Evolutionary conservation across 2,797 vertebrate species (phyloP).

Genomic region (Prionace glauca): DNA sequence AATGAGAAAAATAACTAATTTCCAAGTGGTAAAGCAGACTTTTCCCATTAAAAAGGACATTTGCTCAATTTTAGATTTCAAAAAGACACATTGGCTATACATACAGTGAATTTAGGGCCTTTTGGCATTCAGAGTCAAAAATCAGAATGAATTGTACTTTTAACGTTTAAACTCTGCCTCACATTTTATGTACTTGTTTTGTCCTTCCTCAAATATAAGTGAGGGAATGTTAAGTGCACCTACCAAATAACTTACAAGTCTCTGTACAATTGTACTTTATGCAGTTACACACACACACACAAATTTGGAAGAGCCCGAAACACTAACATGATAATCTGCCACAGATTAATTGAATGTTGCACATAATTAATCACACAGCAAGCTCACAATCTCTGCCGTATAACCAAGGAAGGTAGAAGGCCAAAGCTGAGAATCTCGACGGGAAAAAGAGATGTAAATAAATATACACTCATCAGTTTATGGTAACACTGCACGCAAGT

Average conservation of each 20-base stretch:
- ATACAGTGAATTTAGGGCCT: neutral
- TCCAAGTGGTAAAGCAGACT: neutral
- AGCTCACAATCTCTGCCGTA: neutral
- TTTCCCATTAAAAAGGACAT: neutral
- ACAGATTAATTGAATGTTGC: neutral
- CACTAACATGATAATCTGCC: neutral
- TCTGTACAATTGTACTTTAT: neutral
- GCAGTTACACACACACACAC: neutral
- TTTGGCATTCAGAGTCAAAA: neutral
- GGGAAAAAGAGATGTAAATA: neutral
- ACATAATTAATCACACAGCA: neutral
- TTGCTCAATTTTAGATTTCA: neutral
- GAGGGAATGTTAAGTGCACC: neutral
- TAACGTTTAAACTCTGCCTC: neutral
- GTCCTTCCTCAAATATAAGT: neutral
- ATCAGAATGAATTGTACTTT: neutral
- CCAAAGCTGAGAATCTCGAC: neutral
- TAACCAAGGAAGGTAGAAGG: neutral
- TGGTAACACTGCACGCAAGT: neutral
- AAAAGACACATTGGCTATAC: neutral
- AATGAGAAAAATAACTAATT: conserved; percentile 16
- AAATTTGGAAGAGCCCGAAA: neutral
- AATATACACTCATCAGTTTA: neutral
- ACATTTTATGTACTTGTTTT: neutral
- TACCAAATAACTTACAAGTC: neutral